phyloP scores from a whole-genome alignment of 30 jellyfish, hydroid and myxozoan genomes.

The Cassiopea xamachana region DNA sequence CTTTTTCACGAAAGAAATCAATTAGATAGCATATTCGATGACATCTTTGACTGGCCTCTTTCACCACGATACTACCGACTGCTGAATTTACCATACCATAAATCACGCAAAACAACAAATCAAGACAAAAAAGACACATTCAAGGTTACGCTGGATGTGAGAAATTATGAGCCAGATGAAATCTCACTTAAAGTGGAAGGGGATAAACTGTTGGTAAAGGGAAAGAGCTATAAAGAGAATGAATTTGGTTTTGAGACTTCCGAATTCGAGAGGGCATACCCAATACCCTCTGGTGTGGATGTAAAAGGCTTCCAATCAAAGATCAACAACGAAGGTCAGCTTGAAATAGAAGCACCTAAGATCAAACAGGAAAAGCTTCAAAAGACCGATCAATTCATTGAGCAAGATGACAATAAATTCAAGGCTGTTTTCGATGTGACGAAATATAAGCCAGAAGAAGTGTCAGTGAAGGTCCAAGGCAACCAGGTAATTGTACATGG shows the following conservation, averaged over 20 bases:
- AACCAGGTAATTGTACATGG: constrained; percentile 44
- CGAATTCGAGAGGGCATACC: constrained; percentile 71
- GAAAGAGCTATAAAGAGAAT: constrained; percentile 71
- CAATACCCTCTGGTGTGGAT: constrained; percentile 75
- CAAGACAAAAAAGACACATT: neutral
- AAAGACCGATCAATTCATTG: neutral
- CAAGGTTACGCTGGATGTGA: constrained; percentile 12
- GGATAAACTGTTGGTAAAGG: constrained; percentile 47
- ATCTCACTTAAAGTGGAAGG: constrained; percentile 54
- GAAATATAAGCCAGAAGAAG: constrained; percentile 74
- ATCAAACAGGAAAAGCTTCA: neutral
- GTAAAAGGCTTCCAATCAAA: constrained; percentile 56
- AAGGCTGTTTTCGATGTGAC: constrained; percentile 41
- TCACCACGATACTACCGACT: neutral
- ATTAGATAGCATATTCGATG: constrained; percentile 16
- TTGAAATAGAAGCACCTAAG: constrained; percentile 57
- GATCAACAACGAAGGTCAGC: constrained; percentile 61
- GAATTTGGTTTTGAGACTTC: constrained; percentile 76
- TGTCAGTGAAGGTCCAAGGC: constrained; percentile 72
- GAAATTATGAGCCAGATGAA: constrained; percentile 27
- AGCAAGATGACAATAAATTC: constrained; percentile 55
- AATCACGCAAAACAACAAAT: neutral
- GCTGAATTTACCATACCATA: neutral
- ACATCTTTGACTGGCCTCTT: constrained; percentile 22
- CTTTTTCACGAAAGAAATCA: neutral